Conservation (phyloP, 1,140 invertebrate species). For the Aleiodes sp. region DNA sequence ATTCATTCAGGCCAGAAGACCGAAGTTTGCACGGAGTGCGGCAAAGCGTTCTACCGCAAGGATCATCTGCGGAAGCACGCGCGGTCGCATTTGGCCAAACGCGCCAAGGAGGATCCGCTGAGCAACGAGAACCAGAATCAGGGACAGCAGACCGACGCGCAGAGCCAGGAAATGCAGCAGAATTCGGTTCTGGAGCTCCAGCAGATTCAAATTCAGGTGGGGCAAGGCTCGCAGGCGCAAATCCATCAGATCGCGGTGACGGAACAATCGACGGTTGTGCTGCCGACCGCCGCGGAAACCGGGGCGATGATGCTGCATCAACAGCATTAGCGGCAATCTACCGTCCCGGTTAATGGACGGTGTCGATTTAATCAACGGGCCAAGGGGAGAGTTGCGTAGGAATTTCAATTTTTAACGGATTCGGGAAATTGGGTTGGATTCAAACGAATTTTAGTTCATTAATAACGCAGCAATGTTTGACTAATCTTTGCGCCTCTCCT, state of each 20-base stretch:
- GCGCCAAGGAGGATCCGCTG: slow-evolving; percentile 73
- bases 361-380: slow-evolving; percentile 52
- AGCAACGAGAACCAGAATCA: slow-evolving; percentile 54
- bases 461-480: too few species aligned
- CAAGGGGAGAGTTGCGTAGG: slow-evolving; percentile 41
- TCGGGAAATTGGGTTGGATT: too few species aligned
- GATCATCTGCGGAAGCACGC: slow-evolving; percentile 83
- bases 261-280: slow-evolving; percentile 67
- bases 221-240: slow-evolving; percentile 61
- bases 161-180: slow-evolving; percentile 38
- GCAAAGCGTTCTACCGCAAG: slow-evolving; percentile 84
- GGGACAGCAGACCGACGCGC: slow-evolving; percentile 46
- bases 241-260: slow-evolving; percentile 62
- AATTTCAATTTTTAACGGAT: too few species aligned
- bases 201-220: slow-evolving; percentile 58
- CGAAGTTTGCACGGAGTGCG: slow-evolving; percentile 76
- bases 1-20: slow-evolving; percentile 85
- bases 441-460: too few species aligned
- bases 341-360: slow-evolving; percentile 49
- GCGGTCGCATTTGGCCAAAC: slow-evolving; percentile 76
- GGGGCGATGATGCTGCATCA: slow-evolving; percentile 64
- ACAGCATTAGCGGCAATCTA: slow-evolving; percentile 53
- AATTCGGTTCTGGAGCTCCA: slow-evolving; percentile 36
- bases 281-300: slow-evolving; percentile 67
- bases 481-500: too few species aligned